Evolutionary conservation across 2,113 vertebrate genomes (phyloP), one percentile per base, ranked within the genome.

Genomic region (Myxocyprinus asiaticus): DNA sequence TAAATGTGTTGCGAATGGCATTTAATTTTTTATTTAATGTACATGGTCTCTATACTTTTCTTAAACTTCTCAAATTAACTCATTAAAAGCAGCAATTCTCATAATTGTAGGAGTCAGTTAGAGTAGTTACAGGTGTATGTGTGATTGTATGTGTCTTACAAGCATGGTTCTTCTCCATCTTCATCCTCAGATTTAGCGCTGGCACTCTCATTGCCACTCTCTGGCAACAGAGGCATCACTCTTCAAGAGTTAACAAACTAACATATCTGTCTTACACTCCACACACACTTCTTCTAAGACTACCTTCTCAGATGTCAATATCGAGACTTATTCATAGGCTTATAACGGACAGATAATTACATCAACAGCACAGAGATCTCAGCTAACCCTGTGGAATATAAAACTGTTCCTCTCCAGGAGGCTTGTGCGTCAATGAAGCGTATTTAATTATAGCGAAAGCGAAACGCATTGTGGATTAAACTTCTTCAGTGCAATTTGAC

Each of bases 151-250:
- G 22, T 48, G 66, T 90, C 96, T 92, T 85, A 99, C 98, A 99
- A 87, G 76, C 93, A 93, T 2, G 90, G 92, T 82, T 98, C 98
- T 76, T 98, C 96, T 69, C 94, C 90, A 81, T 98, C 96, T 0
- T 97, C 96, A 70, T 93, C 94, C 9, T 94, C 93, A 0, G 94
- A 92, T 42, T 92, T 95, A 84, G 76, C 86, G 72, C 86, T 95
- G 66, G 95, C 94, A 88, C 94, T 93, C 83, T 96, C 95, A 0
- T 94, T 90, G 86, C 98, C 97, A 88, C 94, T 97, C 45, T 93
- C 93, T 2, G 97, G 97, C 76, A 99, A 89, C 77, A 95, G 93
- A 78, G 95, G 93, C 96, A 99, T 98, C 81, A 99, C 89, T 86
- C 98, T 99, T 77, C 9, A 61, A 10, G 12, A 77, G 9, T 77